Conservation (phyloP, 2,888 invertebrate genomes). For the Eupithecia abbreviata region DNA sequence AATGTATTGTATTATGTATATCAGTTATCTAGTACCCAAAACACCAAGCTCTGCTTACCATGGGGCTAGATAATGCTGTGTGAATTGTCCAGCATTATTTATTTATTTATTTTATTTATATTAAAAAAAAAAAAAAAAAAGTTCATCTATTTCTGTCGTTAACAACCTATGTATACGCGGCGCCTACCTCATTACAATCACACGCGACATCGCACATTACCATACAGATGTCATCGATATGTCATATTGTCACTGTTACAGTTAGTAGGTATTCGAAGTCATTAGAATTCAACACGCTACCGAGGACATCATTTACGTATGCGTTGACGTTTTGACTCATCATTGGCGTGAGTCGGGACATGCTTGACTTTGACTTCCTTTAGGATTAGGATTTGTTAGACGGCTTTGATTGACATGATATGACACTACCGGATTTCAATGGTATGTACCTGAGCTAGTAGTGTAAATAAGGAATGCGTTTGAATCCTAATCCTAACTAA, state of each 20-base stretch:
- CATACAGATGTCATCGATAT: conserved; percentile 42
- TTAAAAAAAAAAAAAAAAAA: no score
- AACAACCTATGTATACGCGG: conserved; percentile 10
- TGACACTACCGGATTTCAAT: conserved; percentile 20
- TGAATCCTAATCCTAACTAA: neutral
- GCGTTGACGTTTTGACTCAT: conserved; percentile 41
- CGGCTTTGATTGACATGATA: conserved; percentile 21
- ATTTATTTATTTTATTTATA: no score
- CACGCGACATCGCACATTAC: conserved; percentile 38
- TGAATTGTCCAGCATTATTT: no score
- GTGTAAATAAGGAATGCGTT: neutral
- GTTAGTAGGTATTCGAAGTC: conserved; percentile 40
- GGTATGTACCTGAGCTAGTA: neutral
- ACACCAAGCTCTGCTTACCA: no score
- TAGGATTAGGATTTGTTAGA: conserved; percentile 20
- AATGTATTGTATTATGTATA: no score
- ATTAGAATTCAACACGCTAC: conserved; percentile 41
- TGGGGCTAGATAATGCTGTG: no score
- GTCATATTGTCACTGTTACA: conserved; percentile 38
- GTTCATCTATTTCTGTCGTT: neutral
- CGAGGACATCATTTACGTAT: conserved; percentile 44
- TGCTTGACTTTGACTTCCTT: conserved; percentile 34
- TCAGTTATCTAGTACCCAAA: no score
- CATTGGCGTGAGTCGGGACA: conserved; percentile 22
- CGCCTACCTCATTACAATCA: conserved; percentile 42